A percentile compares a stretch with the other conserved stretches of the same genome.
phyloP scores from a whole-genome alignment of 2,888 invertebrate genomes.

The Eupithecia subfuscata region DNA sequence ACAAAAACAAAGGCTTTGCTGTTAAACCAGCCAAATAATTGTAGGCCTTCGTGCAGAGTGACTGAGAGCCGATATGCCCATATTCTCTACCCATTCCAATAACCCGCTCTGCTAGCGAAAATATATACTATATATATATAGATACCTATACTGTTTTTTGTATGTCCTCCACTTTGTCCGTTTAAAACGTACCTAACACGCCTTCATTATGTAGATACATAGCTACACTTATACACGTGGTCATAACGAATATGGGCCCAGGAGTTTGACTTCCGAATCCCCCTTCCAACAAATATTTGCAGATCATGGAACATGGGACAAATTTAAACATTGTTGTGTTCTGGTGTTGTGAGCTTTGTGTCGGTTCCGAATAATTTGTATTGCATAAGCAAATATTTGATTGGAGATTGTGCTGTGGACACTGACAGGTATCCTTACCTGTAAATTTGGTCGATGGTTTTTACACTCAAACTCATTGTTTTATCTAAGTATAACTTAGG shows the following conservation, averaged over 20 bases:
- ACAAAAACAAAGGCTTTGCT: constrained; percentile 34
- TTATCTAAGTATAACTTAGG: no score
- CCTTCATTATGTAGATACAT: no score
- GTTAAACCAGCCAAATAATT: constrained; percentile 33
- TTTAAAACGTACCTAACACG: neutral
- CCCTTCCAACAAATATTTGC: neutral
- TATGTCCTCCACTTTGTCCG: neutral
- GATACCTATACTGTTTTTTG: neutral
- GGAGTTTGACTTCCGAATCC: neutral
- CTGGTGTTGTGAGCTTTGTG: neutral
- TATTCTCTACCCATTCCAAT: neutral
- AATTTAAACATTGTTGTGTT: neutral
- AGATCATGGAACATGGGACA: neutral
- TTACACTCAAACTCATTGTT: neutral
- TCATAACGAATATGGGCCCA: neutral
- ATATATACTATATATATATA: no score
- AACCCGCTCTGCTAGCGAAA: neutral
- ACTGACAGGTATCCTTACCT: no score
- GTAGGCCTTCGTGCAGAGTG: constrained; percentile 17
- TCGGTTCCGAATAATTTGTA: neutral
- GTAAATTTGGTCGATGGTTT: neutral
- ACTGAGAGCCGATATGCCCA: constrained; percentile 10
- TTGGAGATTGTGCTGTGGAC: neutral
- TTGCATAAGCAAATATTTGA: neutral
- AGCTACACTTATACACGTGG: no score